phyloP scores from a whole-genome alignment of 2,797 vertebrate genomes.

The Pseudochaenichthys georgianus region DNA sequence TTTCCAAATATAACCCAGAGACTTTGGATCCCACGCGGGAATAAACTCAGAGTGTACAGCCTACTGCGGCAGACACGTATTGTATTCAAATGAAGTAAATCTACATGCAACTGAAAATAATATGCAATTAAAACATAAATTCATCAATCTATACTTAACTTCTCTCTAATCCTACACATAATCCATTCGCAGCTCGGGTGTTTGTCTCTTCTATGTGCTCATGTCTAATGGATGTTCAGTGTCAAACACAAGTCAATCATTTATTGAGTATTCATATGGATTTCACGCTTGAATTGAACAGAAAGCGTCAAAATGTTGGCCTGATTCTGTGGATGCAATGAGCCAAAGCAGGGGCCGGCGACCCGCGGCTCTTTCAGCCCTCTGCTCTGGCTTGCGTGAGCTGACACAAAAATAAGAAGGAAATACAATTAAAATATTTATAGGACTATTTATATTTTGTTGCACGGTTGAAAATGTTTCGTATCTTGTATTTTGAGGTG shows the following conservation, averaged over 20 bases:
- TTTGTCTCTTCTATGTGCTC: slow-evolving; percentile 44
- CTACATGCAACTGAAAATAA: background rate
- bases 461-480: too few species aligned
- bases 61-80: background rate
- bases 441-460: too few species aligned
- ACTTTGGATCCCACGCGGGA: slow-evolving; percentile 32
- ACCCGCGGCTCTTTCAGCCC: too few species aligned
- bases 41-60: background rate
- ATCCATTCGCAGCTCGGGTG: slow-evolving; percentile 40
- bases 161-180: slow-evolving; percentile 3
- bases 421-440: too few species aligned
- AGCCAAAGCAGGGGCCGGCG: too few species aligned
- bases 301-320: slow-evolving; percentile 40
- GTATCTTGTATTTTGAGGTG: too few species aligned
- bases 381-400: too few species aligned
- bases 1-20: slow-evolving; percentile 62
- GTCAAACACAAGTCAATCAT: slow-evolving; percentile 70
- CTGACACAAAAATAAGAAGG: too few species aligned
- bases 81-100: background rate
- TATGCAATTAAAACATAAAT: slow-evolving; percentile 15
- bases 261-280: slow-evolving; percentile 64
- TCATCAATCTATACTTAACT: background rate
- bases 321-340: slow-evolving; percentile 23
- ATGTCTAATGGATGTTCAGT: slow-evolving; percentile 70
- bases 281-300: slow-evolving; percentile 66